Evolutionary conservation across 2,797 vertebrate genomes (phyloP), one percentile per base, ranked within the genome.

Genomic region (Psittacula derbiana): DNA sequence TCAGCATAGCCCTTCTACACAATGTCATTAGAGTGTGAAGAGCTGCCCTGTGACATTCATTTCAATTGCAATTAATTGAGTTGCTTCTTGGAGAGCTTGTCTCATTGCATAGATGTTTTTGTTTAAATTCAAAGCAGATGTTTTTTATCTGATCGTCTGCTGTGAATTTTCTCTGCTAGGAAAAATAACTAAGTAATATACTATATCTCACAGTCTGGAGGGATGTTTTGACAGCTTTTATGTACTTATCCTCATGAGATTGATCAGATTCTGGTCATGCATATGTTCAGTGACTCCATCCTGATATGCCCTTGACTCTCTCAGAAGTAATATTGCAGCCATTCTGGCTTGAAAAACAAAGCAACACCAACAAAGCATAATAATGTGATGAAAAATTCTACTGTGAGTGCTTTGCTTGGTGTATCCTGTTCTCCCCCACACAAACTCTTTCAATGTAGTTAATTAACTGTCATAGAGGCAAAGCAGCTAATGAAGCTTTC

Each of bases 401-500:
- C 67, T 2, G 1, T 65, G 31, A 81, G n/a, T 55, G n/a, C 18
- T 92, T 87, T 89, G 19, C 20, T 93, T 88, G 44, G 33, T 25
- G 31, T 71, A 6, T 69, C 88, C n/a, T 91, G 6, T 62, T 81
- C 28, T 66, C 36, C 6, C n/a, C 13, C 16, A 71, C 24, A 40
- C 5, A 66, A 65, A 90, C 8, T 49, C 31, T 70, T 86, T 64
- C 75, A 81, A 53, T 55, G 19, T 72, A 90, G 83, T 92, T 87
- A 53, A 90, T 85, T 64, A 84, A 83, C 36, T 91, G 40, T 36
- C 73, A 79, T 10, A 70, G 62, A 75, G 6, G 38, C 38, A 86
- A 93, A 88, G 73, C 25, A 93, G 28, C 43, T 81, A 86, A 88
- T 66, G 89, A 86, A 86, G 66, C 40, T 91, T 78, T 89, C 49